Percentiles rank a stretch among this genome's conserved stretches.
phyloP scores from a whole-genome alignment of 2,888 invertebrate species.

The Zygaena filipendulae region DNA sequence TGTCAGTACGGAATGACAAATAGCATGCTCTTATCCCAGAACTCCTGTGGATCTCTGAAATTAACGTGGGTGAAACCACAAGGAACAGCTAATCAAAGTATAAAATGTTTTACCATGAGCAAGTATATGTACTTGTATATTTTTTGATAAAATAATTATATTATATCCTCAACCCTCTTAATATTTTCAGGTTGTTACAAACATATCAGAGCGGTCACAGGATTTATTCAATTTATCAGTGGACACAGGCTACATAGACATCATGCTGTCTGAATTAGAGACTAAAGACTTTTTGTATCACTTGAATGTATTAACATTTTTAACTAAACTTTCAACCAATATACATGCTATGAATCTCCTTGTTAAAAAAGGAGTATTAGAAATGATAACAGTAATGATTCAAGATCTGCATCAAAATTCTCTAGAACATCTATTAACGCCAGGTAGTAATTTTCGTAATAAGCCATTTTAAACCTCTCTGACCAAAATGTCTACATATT shows the following conservation, averaged over 20 bases:
- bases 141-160: not conserved
- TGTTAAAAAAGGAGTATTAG: constrained; percentile 73
- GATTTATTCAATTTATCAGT: constrained; percentile 69
- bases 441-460: too few species aligned
- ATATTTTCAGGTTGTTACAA: constrained; percentile 67
- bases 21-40: too few species aligned
- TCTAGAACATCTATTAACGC: constrained; percentile 72
- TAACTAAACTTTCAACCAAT: too few species aligned
- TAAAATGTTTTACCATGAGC: too few species aligned
- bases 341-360: constrained; percentile 82
- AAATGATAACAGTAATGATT: constrained; percentile 71
- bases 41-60: not conserved
- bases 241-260: constrained; percentile 72
- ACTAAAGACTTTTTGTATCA: constrained; percentile 80
- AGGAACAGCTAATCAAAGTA: not conserved
- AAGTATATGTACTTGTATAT: too few species aligned
- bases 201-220: constrained; percentile 71
- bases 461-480: too few species aligned
- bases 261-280: constrained; percentile 74
- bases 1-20: too few species aligned
- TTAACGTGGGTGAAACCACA: not conserved
- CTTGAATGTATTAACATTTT: constrained; percentile 82
- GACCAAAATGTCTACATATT: too few species aligned
- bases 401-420: constrained; percentile 70
- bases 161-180: not conserved